Evolutionary conservation across 2,113 vertebrate species (phyloP).

Genomic region (Hippocampus mohnikei): DNA sequence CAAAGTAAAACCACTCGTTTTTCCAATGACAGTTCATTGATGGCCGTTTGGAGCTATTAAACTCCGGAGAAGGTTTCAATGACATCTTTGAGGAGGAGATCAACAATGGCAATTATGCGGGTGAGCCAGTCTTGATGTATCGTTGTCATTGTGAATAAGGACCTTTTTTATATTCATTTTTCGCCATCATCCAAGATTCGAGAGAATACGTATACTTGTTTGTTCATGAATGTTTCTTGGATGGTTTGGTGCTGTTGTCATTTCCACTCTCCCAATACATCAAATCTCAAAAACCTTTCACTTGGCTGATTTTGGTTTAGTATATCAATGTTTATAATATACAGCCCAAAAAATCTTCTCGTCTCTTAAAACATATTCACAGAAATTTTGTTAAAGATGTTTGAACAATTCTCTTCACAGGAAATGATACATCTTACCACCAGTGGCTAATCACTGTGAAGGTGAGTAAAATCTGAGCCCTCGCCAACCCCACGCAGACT

Average conservation of each 20-base stretch:
- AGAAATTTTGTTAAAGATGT: background rate
- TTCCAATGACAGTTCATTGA: constrained; percentile 86
- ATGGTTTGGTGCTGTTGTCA: no score
- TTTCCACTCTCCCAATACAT: no score
- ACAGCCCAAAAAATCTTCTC: no score
- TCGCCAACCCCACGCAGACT: background rate
- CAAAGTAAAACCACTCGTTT: background rate
- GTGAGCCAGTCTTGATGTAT: constrained; percentile 60
- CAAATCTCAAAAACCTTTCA: no score
- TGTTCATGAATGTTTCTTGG: no score
- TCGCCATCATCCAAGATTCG: no score
- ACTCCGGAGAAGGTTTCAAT: constrained; percentile 93
- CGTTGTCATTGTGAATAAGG: background rate
- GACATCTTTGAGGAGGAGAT: constrained; percentile 98
- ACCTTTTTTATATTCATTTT: no score
- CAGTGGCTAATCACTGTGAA: constrained; percentile 97
- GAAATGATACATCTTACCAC: constrained; percentile 91
- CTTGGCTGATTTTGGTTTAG: no score
- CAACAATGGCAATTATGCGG: constrained; percentile 91
- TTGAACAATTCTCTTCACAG: constrained; percentile 63
- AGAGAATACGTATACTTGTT: no score
- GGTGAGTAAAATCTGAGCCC: constrained; percentile 71
- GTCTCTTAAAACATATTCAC: no score
- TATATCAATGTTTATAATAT: no score
- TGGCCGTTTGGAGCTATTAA: constrained; percentile 88